Conservation (phyloP, 2,113 vertebrate species). For the Salvator merianae region DNA sequence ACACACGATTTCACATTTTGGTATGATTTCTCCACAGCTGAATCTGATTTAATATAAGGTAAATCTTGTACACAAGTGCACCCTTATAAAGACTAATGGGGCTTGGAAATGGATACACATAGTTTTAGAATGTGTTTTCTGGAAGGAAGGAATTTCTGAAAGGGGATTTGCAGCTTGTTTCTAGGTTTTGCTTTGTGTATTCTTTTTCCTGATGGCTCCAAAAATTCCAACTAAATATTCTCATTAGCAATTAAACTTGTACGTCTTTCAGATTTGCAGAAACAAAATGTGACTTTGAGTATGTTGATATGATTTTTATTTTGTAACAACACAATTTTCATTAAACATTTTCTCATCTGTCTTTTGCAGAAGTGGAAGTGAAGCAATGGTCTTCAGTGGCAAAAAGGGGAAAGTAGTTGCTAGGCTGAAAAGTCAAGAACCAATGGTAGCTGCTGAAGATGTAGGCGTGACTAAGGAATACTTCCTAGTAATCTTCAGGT, state of each 20-base stretch:
- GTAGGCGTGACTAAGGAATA: constrained; percentile 70
- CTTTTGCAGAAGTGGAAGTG: constrained; percentile 62
- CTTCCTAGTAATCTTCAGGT: constrained; percentile 75
- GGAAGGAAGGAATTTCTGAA: not conserved
- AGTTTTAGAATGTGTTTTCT: not conserved
- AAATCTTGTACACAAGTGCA: too few species aligned
- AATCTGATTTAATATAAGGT: too few species aligned
- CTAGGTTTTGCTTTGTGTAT: constrained; percentile 2
- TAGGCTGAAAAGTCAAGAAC: constrained; percentile 55
- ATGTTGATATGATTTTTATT: constrained; percentile 5
- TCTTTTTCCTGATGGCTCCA: constrained; percentile 15
- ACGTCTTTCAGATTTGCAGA: not conserved
- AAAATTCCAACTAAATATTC: constrained; percentile 5
- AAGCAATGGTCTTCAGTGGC: constrained; percentile 66
- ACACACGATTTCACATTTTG: too few species aligned
- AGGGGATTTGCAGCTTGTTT: not conserved
- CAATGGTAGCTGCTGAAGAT: constrained; percentile 55
- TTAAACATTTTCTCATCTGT: constrained; percentile 29
- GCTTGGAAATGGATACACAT: not conserved
- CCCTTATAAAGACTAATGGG: too few species aligned
- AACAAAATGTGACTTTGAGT: not conserved
- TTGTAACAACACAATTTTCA: not conserved
- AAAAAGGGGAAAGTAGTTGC: constrained; percentile 52
- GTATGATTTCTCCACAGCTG: too few species aligned
- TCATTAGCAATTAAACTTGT: too few species aligned